These are phyloP conservation scores for Spilosoma lubricipeda DNA, from an alignment of 2,888 invertebrate species.

Conservation along the genomic window DNA sequence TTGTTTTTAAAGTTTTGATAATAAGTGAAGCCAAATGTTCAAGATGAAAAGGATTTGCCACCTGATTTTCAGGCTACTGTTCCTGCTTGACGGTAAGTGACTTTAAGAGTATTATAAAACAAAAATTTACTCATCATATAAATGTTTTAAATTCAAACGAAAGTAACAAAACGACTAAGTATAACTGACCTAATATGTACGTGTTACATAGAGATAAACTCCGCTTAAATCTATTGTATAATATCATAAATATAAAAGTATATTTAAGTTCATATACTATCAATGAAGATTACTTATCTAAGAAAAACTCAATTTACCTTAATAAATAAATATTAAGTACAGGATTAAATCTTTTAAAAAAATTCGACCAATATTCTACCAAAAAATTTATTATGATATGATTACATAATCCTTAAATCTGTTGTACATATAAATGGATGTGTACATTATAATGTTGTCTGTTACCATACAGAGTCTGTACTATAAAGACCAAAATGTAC, in stretches of 20 bases:
- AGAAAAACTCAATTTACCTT: background rate
- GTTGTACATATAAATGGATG: background rate
- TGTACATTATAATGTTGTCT: background rate
- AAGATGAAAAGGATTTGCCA: constrained; percentile 82
- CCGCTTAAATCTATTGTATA: background rate
- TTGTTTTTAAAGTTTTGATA: constrained; percentile 41
- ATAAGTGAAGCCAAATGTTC: constrained; percentile 60
- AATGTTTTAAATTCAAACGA: background rate
- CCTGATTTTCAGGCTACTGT: constrained; percentile 76
- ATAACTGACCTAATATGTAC: background rate
- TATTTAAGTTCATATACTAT: too few relatives aligned
- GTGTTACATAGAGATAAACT: too few relatives aligned
- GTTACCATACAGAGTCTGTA: too few relatives aligned
- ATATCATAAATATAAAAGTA: background rate
- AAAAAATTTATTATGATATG: too few relatives aligned
- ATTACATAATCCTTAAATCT: background rate
- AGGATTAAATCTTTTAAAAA: too few relatives aligned
- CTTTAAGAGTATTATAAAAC: background rate
- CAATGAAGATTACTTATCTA: background rate
- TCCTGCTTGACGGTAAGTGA: constrained; percentile 77
- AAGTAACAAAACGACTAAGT: background rate
- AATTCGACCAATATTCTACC: too few relatives aligned
- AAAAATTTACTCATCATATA: background rate
- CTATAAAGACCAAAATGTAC: too few relatives aligned
- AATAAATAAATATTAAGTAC: background rate